phyloP scores from a whole-genome alignment of 2,888 invertebrate species.

The Plusia festucae region DNA sequence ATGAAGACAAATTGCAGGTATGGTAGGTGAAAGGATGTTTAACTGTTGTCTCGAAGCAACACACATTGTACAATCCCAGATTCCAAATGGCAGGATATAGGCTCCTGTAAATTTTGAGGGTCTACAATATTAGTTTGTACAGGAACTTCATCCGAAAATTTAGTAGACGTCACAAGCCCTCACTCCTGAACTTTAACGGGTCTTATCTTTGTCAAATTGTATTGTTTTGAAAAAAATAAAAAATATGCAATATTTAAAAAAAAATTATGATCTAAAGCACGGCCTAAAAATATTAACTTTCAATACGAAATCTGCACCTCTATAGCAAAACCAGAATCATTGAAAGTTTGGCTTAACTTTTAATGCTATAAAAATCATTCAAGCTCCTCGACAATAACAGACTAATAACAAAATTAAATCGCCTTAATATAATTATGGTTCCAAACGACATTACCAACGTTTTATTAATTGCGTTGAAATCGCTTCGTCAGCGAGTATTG shows the following conservation, averaged over 20 bases:
- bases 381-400: neutral
- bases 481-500: slow-evolving; percentile 52
- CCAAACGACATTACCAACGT: slow-evolving; percentile 38
- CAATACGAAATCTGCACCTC: no score
- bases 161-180: no score
- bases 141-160: no score
- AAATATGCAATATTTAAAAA: no score
- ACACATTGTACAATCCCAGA: slow-evolving; percentile 2
- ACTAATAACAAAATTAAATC: slow-evolving; percentile 34
- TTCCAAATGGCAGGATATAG: neutral
- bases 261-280: no score
- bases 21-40: slow-evolving; percentile 31
- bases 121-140: no score
- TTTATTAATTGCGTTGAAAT: slow-evolving; percentile 56
- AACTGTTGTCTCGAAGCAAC: slow-evolving; percentile 22
- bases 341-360: neutral
- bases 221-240: no score
- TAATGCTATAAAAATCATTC: neutral
- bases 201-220: no score
- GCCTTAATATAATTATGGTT: slow-evolving; percentile 39
- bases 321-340: neutral
- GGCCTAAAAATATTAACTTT: no score
- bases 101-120: neutral
- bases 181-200: no score
- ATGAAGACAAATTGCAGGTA: slow-evolving; percentile 35